Base-by-base conservation (phyloP, 2,797 vertebrate genomes). In the Coccyzus lansbergi region DNA sequence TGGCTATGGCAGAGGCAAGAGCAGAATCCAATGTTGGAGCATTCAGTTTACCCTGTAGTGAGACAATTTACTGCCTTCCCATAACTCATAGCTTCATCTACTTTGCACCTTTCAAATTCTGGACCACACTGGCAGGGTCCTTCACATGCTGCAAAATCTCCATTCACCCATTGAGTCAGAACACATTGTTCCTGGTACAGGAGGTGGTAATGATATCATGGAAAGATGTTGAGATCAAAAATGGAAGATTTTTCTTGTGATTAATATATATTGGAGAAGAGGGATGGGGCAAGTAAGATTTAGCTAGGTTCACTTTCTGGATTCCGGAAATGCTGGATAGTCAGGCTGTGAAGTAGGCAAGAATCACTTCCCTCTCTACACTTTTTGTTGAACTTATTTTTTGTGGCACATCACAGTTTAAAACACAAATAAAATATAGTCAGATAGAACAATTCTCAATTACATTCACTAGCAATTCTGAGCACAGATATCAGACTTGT, bases 81-180 rank as follows among this genome's bases (percentile, higher is more conserved):
- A 25, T 17, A 72, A 11, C 6, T 9, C 0, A 0, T 13, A 60
- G 29, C 12, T 9, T 83, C 20, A 36, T 60, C 33, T 86, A 26
- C 16, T 10, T 22, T 20, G 15, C 8, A 15, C 12, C 16, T 86
- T 72, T 51, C 17, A 33, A 68, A 36, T 52, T 74, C 36, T 55
- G 31, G 26, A 15, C 12, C 4, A 5, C 19, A 25, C 15, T 26
- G 10, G 5, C 4, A 2, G 12, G 4, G 4, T 65, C 55, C 9
- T 70, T 40, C 21, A 8, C 7, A 16, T 0, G 1, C 24, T 55
- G 40, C 6, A 12, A 75, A 67, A 71, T 62, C 14, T 65, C 65
- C 51, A 12, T 33, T 86, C 11, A 18, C 9, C 4, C 7, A 19
- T 42, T 51, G 4, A 65, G 31, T 29, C 16, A 34, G 34, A 63